Evolutionary conservation across 2,888 invertebrate species (phyloP), one percentile per base, ranked within the genome.

Genomic region (Lepidochitona cinerea): DNA sequence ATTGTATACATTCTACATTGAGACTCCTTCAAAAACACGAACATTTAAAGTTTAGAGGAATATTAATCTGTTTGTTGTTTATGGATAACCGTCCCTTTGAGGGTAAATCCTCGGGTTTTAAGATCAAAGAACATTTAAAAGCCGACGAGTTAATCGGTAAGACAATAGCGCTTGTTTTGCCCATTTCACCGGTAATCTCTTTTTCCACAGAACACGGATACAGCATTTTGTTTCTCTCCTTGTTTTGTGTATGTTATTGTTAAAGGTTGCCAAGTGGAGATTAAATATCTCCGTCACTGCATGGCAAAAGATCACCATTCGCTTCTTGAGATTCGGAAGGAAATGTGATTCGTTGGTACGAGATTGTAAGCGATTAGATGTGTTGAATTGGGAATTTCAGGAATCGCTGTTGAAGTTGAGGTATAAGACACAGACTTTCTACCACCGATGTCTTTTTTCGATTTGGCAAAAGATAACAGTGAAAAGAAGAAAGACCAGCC

Each of bases 291-390:
- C 23, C 23, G 59, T 29, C 23, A 29, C 23, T 29, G 29, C 23
- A 59, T 32, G 59, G 29, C 26, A 26, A 59, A 29, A 29, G 23
- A 23, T 59, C 29, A 29, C 29, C 29, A 59, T 23, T 59, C 32
- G 23, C 32, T 32, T 12, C 4, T 29, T 59, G 29, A 23, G 59
- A 59, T 59, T 59, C 26, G 59, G 59, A 23, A 23, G 26, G 32
- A 59, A 59, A 59, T 59, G 59, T 59, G 59, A 59, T 59, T 59
- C 59, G 59, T 29, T 32, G 59, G 59, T 59, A 59, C 9, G 59
- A 26, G 59, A 23, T 59, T 59, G 14, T 59, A 32, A 26, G 29
- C 32, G 59, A 59, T 59, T 29, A 59, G 23, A 29, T 29, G 29
- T 59, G 59, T 59, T 59, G 59, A 59, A 59, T 59, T 59, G 32